These are phyloP conservation scores for Torymus tubicola DNA, from an alignment of 2,888 invertebrate species.

Conservation along the genomic window DNA sequence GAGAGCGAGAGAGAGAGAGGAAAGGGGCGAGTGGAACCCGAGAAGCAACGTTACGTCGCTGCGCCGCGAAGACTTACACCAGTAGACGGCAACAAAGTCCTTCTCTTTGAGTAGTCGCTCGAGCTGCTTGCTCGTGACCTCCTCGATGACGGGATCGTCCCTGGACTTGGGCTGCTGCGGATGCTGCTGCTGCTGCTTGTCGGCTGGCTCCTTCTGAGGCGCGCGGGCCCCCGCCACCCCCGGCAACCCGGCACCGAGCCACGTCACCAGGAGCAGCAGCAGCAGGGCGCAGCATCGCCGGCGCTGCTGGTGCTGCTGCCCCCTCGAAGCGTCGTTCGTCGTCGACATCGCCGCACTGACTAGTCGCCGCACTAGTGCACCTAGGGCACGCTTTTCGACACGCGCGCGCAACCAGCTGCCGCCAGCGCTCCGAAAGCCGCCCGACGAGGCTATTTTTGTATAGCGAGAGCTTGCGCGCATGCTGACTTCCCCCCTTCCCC, in stretches of 20 bases:
- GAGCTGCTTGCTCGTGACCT: slow-evolving; percentile 94
- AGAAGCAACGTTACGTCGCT: slow-evolving; percentile 9
- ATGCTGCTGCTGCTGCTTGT: slow-evolving; percentile 28
- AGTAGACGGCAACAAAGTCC: slow-evolving; percentile 96
- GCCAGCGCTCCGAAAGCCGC: slow-evolving; percentile 50
- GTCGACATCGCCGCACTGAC: slow-evolving; percentile 77
- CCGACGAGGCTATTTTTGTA: slow-evolving; percentile 18
- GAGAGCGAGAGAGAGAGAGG: neutral
- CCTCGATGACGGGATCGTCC: slow-evolving; percentile 89
- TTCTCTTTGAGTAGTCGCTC: slow-evolving; percentile 92
- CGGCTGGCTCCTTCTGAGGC: slow-evolving; percentile 14
- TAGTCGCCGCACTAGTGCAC: slow-evolving; percentile 55
- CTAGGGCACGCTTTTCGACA: neutral
- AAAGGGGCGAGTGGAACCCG: neutral
- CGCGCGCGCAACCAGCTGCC: neutral
- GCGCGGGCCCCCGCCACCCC: slow-evolving; percentile 16
- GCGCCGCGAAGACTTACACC: slow-evolving; percentile 87
- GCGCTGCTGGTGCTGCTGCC: slow-evolving; percentile 67
- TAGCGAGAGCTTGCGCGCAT: neutral
- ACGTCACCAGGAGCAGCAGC: slow-evolving; percentile 62
- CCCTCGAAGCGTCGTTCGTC: slow-evolving; percentile 76
- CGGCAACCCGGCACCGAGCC: slow-evolving; percentile 44
- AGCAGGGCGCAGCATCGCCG: slow-evolving; percentile 62
- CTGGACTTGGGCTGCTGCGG: slow-evolving; percentile 9
- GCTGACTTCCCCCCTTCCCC: too few species aligned